Conservation (phyloP, 2,113 vertebrate genomes). For the Catagonus wagneri region DNA sequence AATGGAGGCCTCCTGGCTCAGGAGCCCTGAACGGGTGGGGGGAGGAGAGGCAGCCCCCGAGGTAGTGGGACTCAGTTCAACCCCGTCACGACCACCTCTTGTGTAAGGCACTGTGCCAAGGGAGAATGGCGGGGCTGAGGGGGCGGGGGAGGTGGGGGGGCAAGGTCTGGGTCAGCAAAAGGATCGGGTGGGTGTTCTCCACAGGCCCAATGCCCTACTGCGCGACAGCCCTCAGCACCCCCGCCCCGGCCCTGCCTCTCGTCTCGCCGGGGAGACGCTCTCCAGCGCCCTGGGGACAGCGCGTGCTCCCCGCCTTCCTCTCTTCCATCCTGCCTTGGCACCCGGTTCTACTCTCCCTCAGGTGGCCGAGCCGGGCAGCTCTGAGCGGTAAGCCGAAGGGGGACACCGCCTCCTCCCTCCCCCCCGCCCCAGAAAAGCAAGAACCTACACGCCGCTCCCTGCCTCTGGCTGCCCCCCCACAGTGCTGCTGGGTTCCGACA, state of each 20-base stretch:
- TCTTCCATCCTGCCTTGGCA: conserved; percentile 37
- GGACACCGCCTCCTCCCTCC: background rate
- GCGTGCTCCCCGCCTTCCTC: background rate
- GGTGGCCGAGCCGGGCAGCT: conserved; percentile 32
- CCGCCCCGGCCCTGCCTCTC: background rate
- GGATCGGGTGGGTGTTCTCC: conserved; percentile 76
- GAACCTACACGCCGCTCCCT: background rate
- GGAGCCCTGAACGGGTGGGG: conserved; percentile 72
- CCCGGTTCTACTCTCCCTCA: background rate
- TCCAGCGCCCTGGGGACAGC: background rate
- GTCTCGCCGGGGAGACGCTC: background rate
- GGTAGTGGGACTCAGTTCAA: conserved; percentile 81
- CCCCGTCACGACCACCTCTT: conserved; percentile 72
- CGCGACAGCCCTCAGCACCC: background rate
- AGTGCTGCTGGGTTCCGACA: conserved; percentile 56
- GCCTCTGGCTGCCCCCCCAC: conserved; percentile 25
- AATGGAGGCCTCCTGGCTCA: conserved; percentile 66
- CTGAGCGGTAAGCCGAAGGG: conserved; percentile 41
- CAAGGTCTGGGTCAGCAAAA: conserved; percentile 25
- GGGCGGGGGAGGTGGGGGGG: background rate
- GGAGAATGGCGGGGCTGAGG: conserved; percentile 62
- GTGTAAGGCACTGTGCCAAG: conserved; percentile 83
- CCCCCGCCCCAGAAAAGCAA: background rate
- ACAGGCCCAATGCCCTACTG: conserved; percentile 68
- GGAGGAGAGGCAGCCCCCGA: conserved; percentile 78